phyloP scores from a whole-genome alignment of 2,113 vertebrate species.

The Sceloporus tristichus region DNA sequence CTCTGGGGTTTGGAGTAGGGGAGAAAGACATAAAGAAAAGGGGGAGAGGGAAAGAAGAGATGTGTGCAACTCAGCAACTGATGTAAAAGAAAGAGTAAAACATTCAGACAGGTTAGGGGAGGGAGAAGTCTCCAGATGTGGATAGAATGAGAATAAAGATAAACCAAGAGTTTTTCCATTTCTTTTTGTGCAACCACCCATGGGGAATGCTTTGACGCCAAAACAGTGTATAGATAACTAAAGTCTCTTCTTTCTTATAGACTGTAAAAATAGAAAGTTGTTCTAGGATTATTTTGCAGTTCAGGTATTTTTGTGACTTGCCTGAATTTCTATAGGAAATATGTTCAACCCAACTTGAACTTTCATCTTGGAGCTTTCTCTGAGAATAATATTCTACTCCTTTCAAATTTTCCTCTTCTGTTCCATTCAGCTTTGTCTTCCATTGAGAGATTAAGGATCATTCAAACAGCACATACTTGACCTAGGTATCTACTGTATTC shows the following conservation, averaged over 20 bases:
- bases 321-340: slow-evolving; percentile 14
- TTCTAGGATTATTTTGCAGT: neutral
- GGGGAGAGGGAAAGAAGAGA: slow-evolving; percentile 10
- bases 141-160: slow-evolving; percentile 52
- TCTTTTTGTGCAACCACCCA: slow-evolving; percentile 47
- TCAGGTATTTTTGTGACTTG: neutral
- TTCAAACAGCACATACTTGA: neutral
- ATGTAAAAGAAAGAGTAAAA: slow-evolving; percentile 50
- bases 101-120: slow-evolving; percentile 42
- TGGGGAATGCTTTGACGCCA: slow-evolving; percentile 57
- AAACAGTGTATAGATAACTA: slow-evolving; percentile 49
- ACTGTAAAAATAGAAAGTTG: slow-evolving; percentile 16
- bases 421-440: neutral
- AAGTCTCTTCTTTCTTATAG: slow-evolving; percentile 1
- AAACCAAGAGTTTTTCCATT: slow-evolving; percentile 20
- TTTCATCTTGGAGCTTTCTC: neutral
- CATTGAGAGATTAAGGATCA: neutral
- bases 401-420: neutral
- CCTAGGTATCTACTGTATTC: neutral
- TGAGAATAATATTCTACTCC: neutral
- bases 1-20: neutral
- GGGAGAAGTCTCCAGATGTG: slow-evolving; percentile 25
- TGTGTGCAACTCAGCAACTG: slow-evolving; percentile 26
- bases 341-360: neutral
- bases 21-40: slow-evolving; percentile 1